These are phyloP conservation scores for Pipistrellus pipistrellus DNA, from an alignment of 2,797 vertebrate species.

Conservation along the genomic window DNA sequence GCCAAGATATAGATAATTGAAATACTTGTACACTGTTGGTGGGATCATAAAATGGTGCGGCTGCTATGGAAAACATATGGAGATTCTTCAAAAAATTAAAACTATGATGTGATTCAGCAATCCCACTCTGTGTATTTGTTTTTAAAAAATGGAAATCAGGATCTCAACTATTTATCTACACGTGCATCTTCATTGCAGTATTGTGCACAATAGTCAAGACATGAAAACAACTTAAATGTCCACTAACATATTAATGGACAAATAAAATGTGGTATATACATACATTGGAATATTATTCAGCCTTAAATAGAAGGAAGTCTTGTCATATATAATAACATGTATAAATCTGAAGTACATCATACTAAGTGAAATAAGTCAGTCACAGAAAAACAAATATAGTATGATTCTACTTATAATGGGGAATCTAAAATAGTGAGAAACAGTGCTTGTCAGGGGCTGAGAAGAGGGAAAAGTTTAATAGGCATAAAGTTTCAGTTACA, in stretches of 20 bases:
- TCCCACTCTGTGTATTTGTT: not conserved
- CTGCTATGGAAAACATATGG: not conserved
- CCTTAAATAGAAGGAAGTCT: constrained; percentile 17
- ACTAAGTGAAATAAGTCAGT: not conserved
- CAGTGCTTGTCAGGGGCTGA: not conserved
- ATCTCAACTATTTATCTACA: constrained; percentile 5
- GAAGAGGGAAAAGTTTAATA: not conserved
- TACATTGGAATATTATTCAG: not conserved
- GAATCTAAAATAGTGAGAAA: not conserved
- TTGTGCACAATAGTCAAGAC: constrained; percentile 4
- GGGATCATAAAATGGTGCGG: not conserved
- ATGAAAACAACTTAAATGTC: constrained; percentile 2
- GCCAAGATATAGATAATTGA: not conserved
- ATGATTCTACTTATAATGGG: not conserved
- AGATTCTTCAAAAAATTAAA: not conserved
- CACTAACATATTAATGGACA: not conserved
- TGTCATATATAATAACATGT: not conserved
- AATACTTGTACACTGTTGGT: not conserved
- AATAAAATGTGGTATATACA: not conserved
- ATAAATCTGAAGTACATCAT: not conserved
- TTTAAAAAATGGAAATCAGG: constrained; percentile 3
- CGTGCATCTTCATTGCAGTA: not conserved
- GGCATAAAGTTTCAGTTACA: not conserved
- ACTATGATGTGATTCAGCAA: not conserved
- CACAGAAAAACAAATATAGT: not conserved